Evolutionary conservation across 2,888 invertebrate species (phyloP).

Genomic region (Itoplectis maculator): DNA sequence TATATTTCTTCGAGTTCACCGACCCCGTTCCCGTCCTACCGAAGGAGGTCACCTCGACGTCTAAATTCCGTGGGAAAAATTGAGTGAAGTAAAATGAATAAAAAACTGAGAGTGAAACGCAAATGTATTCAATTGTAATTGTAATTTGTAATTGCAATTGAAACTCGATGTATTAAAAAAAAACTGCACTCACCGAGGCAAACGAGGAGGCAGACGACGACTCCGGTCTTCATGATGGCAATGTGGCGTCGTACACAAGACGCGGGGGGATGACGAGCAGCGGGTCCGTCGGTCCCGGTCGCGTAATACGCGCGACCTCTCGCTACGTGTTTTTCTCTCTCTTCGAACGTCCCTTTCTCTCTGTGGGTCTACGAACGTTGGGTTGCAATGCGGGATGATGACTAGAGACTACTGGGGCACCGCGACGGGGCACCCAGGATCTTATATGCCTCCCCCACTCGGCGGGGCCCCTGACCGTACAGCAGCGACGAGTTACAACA

Average conservation of each 20-base stretch:
- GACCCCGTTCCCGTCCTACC: slow-evolving; percentile 54
- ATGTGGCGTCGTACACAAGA: slow-evolving; percentile 50
- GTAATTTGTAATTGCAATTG: too few relatives aligned
- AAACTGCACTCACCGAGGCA: slow-evolving; percentile 78
- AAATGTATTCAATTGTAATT: too few relatives aligned
- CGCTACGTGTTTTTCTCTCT: slow-evolving; percentile 27
- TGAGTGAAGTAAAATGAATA: neutral
- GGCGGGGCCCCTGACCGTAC: slow-evolving; percentile 62
- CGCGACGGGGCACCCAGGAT: slow-evolving; percentile 79
- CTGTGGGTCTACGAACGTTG: slow-evolving; percentile 57
- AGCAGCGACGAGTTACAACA: slow-evolving; percentile 71
- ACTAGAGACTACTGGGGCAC: slow-evolving; percentile 82
- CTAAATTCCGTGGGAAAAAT: slow-evolving; percentile 8
- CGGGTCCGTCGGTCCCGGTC: slow-evolving; percentile 33
- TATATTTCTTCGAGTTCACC: slow-evolving; percentile 42
- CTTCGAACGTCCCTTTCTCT: slow-evolving; percentile 53
- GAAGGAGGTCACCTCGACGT: slow-evolving; percentile 55
- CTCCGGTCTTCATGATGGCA: slow-evolving; percentile 79
- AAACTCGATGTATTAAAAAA: slow-evolving; percentile 54
- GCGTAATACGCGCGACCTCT: slow-evolving; percentile 38
- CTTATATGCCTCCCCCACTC: slow-evolving; percentile 84
- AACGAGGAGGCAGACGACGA: slow-evolving; percentile 76
- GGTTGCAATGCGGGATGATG: slow-evolving; percentile 78
- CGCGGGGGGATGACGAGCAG: slow-evolving; percentile 49
- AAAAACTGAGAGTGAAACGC: slow-evolving; percentile 35